Conservation (phyloP, 2,113 vertebrate genomes). For the Haemorhous mexicanus region DNA sequence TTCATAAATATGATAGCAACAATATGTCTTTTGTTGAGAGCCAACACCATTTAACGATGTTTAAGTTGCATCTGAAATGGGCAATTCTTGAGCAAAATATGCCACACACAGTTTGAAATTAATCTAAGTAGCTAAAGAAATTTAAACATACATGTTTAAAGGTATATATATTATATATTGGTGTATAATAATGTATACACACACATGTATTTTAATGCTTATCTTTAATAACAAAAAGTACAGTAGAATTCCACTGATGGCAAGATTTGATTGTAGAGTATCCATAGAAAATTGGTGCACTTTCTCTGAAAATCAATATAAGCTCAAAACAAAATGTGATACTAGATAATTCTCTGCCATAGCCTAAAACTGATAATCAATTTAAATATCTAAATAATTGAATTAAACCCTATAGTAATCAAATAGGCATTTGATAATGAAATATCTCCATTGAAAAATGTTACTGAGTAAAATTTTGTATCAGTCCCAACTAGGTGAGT, state of each 20-base stretch:
- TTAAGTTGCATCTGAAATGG: not conserved
- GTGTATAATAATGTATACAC: slow-evolving; percentile 51
- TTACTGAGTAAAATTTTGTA: not conserved
- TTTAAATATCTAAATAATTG: slow-evolving; percentile 9
- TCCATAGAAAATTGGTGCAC: slow-evolving; percentile 39
- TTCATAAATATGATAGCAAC: not conserved
- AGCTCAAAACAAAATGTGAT: slow-evolving; percentile 24
- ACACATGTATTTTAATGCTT: slow-evolving; percentile 7
- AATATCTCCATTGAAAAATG: not conserved
- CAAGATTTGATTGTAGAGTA: slow-evolving; percentile 53
- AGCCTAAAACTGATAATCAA: not conserved
- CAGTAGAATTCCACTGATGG: slow-evolving; percentile 31
- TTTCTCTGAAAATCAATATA: slow-evolving; percentile 27
- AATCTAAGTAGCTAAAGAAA: not conserved
- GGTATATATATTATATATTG: not conserved
- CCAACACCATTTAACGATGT: not conserved
- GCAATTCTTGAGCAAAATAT: not conserved
- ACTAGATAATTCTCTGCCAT: not conserved
- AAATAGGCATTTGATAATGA: not conserved
- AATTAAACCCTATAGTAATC: not conserved
- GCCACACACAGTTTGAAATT: not conserved
- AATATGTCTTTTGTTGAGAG: not conserved
- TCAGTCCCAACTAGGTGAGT: not conserved
- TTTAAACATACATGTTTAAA: not conserved
- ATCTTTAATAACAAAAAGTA: slow-evolving; percentile 60